Evolutionary conservation across 2,888 invertebrate genomes (phyloP), one percentile per base, ranked within the genome.

Genomic region (Exocentrus adspersus): DNA sequence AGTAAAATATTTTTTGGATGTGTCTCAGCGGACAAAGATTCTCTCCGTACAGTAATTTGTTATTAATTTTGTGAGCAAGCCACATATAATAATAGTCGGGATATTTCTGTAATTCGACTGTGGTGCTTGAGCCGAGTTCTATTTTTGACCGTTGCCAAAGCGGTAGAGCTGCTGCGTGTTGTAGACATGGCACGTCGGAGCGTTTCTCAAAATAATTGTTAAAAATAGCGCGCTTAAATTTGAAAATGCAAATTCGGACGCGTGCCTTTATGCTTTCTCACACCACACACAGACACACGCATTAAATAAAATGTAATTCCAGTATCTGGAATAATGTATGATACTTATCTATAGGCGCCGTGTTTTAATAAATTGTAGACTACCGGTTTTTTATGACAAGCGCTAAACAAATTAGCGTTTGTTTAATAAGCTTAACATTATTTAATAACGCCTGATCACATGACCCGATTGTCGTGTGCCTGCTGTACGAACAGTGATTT

Each of bases 221-320:
- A 62, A 62, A 62, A 62, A 62, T 62, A 62, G 56, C 61, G 56
- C 56, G 48, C 50, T 46, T 20, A 30, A 54, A 62, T 50, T 56
- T 30, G 46, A 56, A 51, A 56, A 62, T 37, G 50, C 45, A 57
- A 57, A 56, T 37, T 37, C 37, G 37, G 12, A 2, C 37, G n/a
- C 37, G 37, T 37, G 37, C 4, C 24, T 24, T 7, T 24, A 3
- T 3, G 24, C 24, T 5, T n/a, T n/a, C n/a, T n/a, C n/a, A n/a
- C n/a, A n/a, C n/a, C 30, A 30, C 28, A 28, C 7, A 28, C 28
- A 28, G 7, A 4, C 7, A 28, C 28, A 28, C 30, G 2, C n/a
- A 7, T 20, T 2, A 7, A 4, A 46, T 9, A 5, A 17, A 30
- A n/a, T n/a, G 30, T 9, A 9, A 30, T 30, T n/a, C 14, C 37